Evolutionary conservation across 2,888 invertebrate genomes (phyloP), one percentile per base, ranked within the genome.

Genomic region (Danaus chrysippus): DNA sequence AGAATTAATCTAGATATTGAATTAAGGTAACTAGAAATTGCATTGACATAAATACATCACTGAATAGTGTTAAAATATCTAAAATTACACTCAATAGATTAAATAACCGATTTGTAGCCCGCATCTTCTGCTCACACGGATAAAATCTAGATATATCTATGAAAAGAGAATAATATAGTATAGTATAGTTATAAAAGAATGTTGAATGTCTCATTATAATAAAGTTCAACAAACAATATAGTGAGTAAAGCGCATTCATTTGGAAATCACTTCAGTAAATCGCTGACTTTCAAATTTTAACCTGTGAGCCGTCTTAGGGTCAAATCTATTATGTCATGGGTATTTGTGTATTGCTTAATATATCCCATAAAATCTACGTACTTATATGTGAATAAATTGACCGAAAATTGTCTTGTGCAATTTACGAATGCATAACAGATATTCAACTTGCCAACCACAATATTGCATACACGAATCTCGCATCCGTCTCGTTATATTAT

Each of bases 241-340:
- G 78, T 77, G 77, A 73, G 77, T 79, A 76, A 65, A 63, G 23
- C 54, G 55, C 63, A 61, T 67, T 68, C 68, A 67, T 63, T 63
- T 66, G 66, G 66, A 65, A 61, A 69, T 69, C 68, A 62, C 62
- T 68, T 63, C 69, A 70, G 66, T 62, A 65, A 70, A 76, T 77
- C 76, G 73, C 81, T 78, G 76, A 72, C 62, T 78, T 79, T 76
- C 72, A 72, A 75, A 80, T 76, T 68, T 71, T 70, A 65, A 67
- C 63, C 66, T 64, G 70, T 44, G 52, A 56, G 61, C 59, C 46
- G 52, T 62, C 49, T 74, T 57, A 19, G 49, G 49, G 80, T 79
- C 78, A 79, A 67, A 57, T 63, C 34, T 10, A 46, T 46, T 46
- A 46, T 46, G 9, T 46, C 46, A 46, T 46, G 15, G 46, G 13